Percentiles rank a stretch among this genome's conserved stretches.
These are phyloP conservation scores for Sinocyclocheilus maitianheensis DNA, from an alignment of 2,113 vertebrate genomes.

Conservation along the genomic window DNA sequence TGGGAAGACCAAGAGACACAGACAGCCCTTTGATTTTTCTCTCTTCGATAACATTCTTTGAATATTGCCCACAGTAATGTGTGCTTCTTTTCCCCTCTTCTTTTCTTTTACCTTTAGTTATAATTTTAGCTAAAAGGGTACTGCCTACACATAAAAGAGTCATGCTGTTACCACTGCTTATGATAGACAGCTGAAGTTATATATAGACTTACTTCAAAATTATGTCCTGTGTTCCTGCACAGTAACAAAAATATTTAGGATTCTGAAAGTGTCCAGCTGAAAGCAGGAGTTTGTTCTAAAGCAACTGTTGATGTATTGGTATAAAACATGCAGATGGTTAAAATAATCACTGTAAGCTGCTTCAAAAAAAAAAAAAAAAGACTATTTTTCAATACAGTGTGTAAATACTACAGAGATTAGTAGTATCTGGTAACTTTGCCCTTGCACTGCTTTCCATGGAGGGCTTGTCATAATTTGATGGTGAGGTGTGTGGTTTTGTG, in stretches of 20 bases:
- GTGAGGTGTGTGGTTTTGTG: background rate
- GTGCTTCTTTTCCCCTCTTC: background rate
- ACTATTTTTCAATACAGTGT: background rate
- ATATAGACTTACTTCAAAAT: constrained; percentile 3
- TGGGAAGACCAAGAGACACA: constrained; percentile 19
- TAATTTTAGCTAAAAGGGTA: constrained; percentile 26
- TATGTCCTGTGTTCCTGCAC: background rate
- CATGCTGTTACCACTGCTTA: constrained; percentile 15
- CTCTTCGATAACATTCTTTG: constrained; percentile 10
- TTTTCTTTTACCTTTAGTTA: constrained; percentile 7
- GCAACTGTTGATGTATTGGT: too few relatives aligned
- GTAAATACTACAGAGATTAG: background rate
- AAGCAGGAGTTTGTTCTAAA: background rate
- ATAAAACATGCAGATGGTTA: background rate
- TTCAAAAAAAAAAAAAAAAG: too few relatives aligned
- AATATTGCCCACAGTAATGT: background rate
- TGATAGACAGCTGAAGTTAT: constrained; percentile 15
- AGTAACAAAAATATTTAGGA: background rate
- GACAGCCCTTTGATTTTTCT: constrained; percentile 43
- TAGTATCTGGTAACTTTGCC: background rate
- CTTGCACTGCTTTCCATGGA: background rate
- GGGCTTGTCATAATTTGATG: background rate
- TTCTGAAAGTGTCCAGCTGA: background rate
- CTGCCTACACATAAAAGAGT: constrained; percentile 7
- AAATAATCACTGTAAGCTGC: background rate